A percentile compares a stretch with the other conserved stretches of the same genome.
Conservation (phyloP, 2,888 invertebrate species). For the Orthosia cruda region DNA sequence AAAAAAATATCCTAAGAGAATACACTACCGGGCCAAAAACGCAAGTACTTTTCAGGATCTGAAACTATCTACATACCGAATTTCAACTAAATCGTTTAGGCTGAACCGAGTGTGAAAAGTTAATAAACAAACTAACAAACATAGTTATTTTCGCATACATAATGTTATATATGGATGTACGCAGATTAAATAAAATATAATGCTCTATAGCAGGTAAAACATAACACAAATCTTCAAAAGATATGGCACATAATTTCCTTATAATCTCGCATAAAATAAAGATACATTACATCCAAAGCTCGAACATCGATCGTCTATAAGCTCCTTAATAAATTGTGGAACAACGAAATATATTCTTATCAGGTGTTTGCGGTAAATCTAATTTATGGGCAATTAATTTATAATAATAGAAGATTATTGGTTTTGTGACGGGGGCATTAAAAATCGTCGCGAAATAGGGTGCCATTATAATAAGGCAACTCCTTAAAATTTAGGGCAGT, state of each 20-base stretch:
- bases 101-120: too few relatives aligned
- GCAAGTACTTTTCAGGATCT: too few relatives aligned
- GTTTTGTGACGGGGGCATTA: background rate
- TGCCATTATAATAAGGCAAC: background rate
- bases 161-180: too few relatives aligned
- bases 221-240: background rate
- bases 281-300: slow-evolving; percentile 23
- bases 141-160: too few relatives aligned
- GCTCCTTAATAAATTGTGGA: slow-evolving; percentile 41
- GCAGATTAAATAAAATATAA: background rate
- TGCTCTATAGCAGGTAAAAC: background rate
- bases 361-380: slow-evolving; percentile 31
- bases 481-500: too few relatives aligned
- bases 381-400: slow-evolving; percentile 33
- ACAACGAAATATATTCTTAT: slow-evolving; percentile 37
- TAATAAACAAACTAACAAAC: too few relatives aligned
- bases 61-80: too few relatives aligned
- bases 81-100: too few relatives aligned
- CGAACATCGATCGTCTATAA: slow-evolving; percentile 5
- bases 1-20: too few relatives aligned
- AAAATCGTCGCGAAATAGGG: background rate
- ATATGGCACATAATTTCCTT: background rate
- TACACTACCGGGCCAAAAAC: too few relatives aligned
- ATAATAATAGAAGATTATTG: slow-evolving; percentile 23
- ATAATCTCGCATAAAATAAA: slow-evolving; percentile 28